These are phyloP conservation scores for Leucosticte australis DNA, from an alignment of 2,113 vertebrate species.

Conservation along the genomic window DNA sequence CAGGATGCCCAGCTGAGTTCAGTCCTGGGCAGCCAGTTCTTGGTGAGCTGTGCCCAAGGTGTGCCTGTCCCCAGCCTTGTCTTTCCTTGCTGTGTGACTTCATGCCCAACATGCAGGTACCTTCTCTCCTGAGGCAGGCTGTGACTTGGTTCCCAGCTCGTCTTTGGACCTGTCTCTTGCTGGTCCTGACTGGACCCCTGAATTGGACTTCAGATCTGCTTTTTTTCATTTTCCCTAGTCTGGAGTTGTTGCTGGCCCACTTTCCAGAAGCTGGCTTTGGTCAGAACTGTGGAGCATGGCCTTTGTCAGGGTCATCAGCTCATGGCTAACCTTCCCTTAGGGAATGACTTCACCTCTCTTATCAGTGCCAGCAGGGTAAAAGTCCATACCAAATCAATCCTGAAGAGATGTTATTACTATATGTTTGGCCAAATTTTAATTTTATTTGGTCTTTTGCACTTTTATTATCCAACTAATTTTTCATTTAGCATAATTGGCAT, in stretches of 20 bases:
- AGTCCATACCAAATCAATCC: background rate
- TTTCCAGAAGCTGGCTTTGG: background rate
- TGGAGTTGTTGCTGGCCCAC: background rate
- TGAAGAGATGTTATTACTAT: background rate
- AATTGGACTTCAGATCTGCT: background rate
- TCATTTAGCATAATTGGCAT: background rate
- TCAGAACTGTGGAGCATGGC: rapidly evolving
- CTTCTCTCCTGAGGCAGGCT: background rate
- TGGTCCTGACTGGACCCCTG: background rate
- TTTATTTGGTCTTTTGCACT: background rate
- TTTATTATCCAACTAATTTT: background rate
- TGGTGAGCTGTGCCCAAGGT: background rate
- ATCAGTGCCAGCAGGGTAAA: background rate
- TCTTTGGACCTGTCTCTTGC: background rate
- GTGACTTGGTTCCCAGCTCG: background rate
- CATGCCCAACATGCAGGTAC: background rate
- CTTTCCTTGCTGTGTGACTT: background rate
- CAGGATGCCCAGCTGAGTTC: background rate
- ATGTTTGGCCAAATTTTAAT: background rate
- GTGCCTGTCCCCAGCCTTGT: background rate
- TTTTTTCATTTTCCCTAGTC: background rate
- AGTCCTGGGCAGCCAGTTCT: background rate
- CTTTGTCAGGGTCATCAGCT: background rate
- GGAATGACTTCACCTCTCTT: background rate
- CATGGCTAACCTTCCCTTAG: background rate